A percentile compares a stretch with the other conserved stretches of the same genome.
These are phyloP conservation scores for Lerema accius DNA, from an alignment of 1,140 invertebrate species.

Conservation along the genomic window DNA sequence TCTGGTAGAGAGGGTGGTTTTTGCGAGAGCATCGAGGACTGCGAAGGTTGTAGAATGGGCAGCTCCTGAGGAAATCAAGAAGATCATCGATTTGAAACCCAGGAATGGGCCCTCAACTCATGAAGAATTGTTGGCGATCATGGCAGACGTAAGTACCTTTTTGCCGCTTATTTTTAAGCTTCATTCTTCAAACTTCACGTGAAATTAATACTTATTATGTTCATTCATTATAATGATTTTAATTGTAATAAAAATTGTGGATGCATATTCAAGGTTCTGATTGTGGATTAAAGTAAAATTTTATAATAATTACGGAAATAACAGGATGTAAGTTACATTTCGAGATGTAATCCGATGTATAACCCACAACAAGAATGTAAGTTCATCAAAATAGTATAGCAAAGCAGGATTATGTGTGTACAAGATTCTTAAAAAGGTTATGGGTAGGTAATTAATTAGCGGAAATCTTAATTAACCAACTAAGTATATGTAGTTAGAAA, in stretches of 20 bases:
- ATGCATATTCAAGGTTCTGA: no score
- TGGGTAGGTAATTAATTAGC: no score
- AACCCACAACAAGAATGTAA: no score
- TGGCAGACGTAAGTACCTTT: conserved; percentile 85
- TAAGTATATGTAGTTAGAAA: conserved; percentile 5
- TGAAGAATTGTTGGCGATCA: conserved; percentile 85
- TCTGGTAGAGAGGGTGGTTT: conserved; percentile 89
- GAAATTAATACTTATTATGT: no score
- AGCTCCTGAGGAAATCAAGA: conserved; percentile 86
- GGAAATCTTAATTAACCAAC: conserved; percentile 22
- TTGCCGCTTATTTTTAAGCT: neutral
- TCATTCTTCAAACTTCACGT: no score
- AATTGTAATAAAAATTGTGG: no score
- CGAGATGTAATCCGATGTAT: no score
- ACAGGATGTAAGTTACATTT: no score
- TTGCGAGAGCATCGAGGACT: conserved; percentile 87
- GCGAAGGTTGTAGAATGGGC: conserved; percentile 90
- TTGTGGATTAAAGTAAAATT: no score
- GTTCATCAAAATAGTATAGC: neutral
- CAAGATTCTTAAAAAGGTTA: conserved; percentile 20
- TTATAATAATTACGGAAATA: no score
- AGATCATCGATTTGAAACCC: conserved; percentile 87
- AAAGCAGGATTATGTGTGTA: neutral
- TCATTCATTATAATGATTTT: no score
- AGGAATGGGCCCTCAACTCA: conserved; percentile 84